Evolutionary conservation across 1,140 invertebrate genomes (phyloP).

Genomic region (Atopsyche davidsoni): DNA sequence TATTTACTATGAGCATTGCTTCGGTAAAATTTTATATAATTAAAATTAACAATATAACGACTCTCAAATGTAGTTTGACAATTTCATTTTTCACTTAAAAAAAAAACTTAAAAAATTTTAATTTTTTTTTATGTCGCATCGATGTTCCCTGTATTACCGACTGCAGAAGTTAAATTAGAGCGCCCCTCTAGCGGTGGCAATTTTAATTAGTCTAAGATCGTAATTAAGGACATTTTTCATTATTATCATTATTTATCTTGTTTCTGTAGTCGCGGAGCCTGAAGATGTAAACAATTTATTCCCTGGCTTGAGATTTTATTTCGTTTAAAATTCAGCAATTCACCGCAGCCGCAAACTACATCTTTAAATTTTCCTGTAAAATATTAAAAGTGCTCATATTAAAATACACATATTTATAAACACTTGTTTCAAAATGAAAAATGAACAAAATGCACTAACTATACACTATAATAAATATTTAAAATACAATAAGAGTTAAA

Average conservation of each 20-base stretch:
- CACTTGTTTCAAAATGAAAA: too few relatives aligned
- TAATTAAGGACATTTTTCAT: slow-evolving; percentile 33
- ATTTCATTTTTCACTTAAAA: background rate
- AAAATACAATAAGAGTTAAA: too few relatives aligned
- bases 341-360: too few relatives aligned
- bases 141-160: slow-evolving; percentile 5
- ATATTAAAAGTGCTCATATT: slow-evolving; percentile 3
- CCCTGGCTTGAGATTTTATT: background rate
- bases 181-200: slow-evolving; percentile 28
- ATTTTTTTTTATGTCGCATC: background rate
- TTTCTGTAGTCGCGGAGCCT: slow-evolving; percentile 28
- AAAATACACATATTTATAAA: background rate
- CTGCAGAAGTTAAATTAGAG: slow-evolving; percentile 29
- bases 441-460: too few relatives aligned
- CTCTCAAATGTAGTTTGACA: too few relatives aligned
- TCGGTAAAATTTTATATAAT: too few relatives aligned
- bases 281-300: slow-evolving; percentile 29
- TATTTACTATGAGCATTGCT: too few relatives aligned
- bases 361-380: too few relatives aligned
- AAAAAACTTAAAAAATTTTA: background rate
- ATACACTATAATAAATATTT: too few relatives aligned
- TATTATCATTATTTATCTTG: slow-evolving; percentile 33
- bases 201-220: slow-evolving; percentile 32
- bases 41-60: too few relatives aligned
- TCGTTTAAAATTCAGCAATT: too few relatives aligned